These are phyloP conservation scores for Rhagoletis zephyria DNA, from an alignment of 1,140 invertebrate species.

Conservation along the genomic window DNA sequence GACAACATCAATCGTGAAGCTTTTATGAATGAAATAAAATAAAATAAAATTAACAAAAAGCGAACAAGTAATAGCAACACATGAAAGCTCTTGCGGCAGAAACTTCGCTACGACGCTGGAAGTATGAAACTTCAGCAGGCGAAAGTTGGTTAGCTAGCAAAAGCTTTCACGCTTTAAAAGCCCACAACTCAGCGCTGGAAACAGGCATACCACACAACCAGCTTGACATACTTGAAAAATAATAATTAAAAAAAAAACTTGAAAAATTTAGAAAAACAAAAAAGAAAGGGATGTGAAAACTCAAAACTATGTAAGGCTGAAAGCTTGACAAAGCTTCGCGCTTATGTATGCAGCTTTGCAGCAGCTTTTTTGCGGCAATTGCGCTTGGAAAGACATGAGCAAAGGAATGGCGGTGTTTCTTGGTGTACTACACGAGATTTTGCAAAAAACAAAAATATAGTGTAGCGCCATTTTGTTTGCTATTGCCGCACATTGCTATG, in stretches of 20 bases:
- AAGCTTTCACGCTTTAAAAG: slow-evolving; percentile 42
- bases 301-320: not conserved
- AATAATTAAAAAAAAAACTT: not conserved
- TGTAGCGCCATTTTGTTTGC: slow-evolving; percentile 46
- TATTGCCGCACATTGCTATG: not conserved
- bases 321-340: slow-evolving; percentile 6
- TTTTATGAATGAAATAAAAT: not conserved
- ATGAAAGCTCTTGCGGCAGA: slow-evolving; percentile 1
- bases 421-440: slow-evolving; percentile 43
- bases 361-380: not conserved
- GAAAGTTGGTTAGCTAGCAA: not conserved
- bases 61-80: slow-evolving; percentile 33
- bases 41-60: not conserved
- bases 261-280: not conserved
- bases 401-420: slow-evolving; percentile 23
- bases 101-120: not conserved
- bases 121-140: not conserved
- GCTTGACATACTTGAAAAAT: slow-evolving; percentile 15
- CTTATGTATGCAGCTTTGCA: slow-evolving; percentile 7
- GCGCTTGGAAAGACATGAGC: slow-evolving; percentile 5
- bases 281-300: not conserved
- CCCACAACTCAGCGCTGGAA: slow-evolving; percentile 31
- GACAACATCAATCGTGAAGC: slow-evolving; percentile 46
- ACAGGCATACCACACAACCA: not conserved
- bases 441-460: not conserved